These are phyloP conservation scores for Apostichopus japonicus DNA, from an alignment of 35 echinoderm and acorn worm genomes.

Conservation along the genomic window DNA sequence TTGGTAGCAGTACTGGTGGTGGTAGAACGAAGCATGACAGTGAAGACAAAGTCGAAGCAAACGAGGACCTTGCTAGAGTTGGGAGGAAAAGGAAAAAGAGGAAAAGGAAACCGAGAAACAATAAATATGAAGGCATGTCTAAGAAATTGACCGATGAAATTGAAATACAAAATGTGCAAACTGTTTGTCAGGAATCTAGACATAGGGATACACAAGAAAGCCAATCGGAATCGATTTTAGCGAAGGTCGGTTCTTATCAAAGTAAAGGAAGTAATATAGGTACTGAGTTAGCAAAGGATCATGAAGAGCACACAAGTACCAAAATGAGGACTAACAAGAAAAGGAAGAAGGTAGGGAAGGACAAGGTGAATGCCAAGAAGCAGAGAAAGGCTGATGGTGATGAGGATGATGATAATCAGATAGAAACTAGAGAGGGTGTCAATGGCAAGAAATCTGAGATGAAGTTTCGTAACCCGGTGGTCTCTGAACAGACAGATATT, in stretches of 20 bases:
- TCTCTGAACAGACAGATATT: neutral
- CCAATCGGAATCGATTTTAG: too few relatives aligned
- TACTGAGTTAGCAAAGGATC: too few relatives aligned
- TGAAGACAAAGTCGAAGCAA: neutral
- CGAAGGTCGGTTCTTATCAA: neutral
- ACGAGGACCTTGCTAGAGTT: neutral
- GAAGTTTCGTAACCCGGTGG: neutral
- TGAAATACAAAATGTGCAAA: neutral
- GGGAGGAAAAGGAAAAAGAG: conserved; percentile 38
- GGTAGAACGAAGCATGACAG: neutral
- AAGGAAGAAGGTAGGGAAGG: neutral
- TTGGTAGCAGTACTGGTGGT: neutral
- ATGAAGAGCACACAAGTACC: neutral
- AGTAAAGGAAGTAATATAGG: conserved; percentile 2
- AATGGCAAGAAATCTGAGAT: neutral
- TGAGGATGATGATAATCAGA: neutral
- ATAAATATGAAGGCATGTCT: conserved; percentile 68
- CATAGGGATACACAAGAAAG: neutral
- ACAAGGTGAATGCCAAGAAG: neutral
- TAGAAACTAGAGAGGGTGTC: neutral
- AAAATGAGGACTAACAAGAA: neutral
- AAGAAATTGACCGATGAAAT: neutral
- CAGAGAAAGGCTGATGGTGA: neutral
- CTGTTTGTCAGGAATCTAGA: neutral
- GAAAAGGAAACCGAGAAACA: conserved; percentile 79